Evolutionary conservation across 2,888 invertebrate species (phyloP).

Genomic region (Macrosiphum euphorbiae): DNA sequence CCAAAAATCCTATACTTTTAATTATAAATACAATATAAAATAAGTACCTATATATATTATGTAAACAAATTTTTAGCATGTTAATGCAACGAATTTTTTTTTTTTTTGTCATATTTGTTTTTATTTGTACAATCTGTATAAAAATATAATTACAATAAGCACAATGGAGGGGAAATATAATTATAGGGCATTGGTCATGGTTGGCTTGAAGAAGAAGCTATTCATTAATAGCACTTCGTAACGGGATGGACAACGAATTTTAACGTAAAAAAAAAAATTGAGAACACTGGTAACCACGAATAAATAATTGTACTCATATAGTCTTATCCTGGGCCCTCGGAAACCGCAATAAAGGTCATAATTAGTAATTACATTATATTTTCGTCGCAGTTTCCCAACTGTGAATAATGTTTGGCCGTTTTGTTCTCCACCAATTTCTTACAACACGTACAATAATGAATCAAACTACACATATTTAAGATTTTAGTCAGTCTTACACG

Average conservation of each 20-base stretch:
- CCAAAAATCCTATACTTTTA: neutral
- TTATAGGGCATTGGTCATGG: too few species aligned
- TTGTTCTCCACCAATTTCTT: conserved; percentile 6
- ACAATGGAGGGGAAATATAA: too few species aligned
- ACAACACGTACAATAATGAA: neutral
- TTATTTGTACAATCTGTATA: too few species aligned
- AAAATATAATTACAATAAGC: too few species aligned
- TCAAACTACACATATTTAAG: neutral
- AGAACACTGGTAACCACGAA: neutral
- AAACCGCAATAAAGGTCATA: conserved; percentile 7
- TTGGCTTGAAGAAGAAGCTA: too few species aligned
- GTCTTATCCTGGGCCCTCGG: neutral
- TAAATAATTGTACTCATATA: neutral
- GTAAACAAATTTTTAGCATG: neutral
- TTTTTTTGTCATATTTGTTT: too few species aligned
- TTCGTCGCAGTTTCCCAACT: neutral
- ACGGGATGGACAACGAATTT: too few species aligned
- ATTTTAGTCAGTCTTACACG: neutral
- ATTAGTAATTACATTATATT: conserved; percentile 3
- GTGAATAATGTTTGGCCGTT: neutral
- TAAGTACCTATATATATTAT: neutral
- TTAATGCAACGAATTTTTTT: neutral
- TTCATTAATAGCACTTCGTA: too few species aligned
- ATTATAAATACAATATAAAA: neutral
- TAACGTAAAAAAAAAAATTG: neutral